A percentile compares a stretch with the other conserved stretches of the same genome.
These are phyloP conservation scores for Lutraria lutraria DNA, from an alignment of 2,888 invertebrate genomes.

Conservation along the genomic window DNA sequence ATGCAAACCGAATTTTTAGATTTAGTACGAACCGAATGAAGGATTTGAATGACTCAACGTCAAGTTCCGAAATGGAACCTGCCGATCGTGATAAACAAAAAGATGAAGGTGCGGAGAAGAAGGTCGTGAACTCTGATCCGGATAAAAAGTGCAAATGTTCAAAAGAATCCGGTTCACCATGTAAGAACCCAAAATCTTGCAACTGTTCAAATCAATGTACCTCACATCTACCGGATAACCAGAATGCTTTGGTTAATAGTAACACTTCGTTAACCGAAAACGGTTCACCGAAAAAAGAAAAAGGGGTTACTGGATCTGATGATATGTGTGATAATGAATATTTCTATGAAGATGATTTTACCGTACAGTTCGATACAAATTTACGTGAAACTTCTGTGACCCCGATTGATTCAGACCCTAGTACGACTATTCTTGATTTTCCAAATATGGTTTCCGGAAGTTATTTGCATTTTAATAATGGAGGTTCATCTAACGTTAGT, in stretches of 20 bases:
- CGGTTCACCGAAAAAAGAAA: slow-evolving; percentile 64
- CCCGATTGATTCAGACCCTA: slow-evolving; percentile 69
- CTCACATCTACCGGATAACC: slow-evolving; percentile 50
- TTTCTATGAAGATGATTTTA: slow-evolving; percentile 86
- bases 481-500: slow-evolving; percentile 66
- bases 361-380: slow-evolving; percentile 83
- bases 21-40: slow-evolving; percentile 59
- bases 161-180: slow-evolving; percentile 55
- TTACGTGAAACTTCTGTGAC: slow-evolving; percentile 77
- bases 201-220: slow-evolving; percentile 63
- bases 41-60: slow-evolving; percentile 56
- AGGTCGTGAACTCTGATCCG: slow-evolving; percentile 67
- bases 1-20: slow-evolving; percentile 51
- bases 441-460: slow-evolving; percentile 78
- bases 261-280: slow-evolving; percentile 61
- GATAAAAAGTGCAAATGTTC: slow-evolving; percentile 72
- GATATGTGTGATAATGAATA: slow-evolving; percentile 85
- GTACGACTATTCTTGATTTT: slow-evolving; percentile 72
- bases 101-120: slow-evolving; percentile 74
- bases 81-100: slow-evolving; percentile 44
- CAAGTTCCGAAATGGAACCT: slow-evolving; percentile 66
- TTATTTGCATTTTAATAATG: slow-evolving; percentile 74
- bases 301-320: slow-evolving; percentile 70
- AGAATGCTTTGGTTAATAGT: slow-evolving; percentile 58
- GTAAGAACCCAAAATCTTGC: slow-evolving; percentile 56